A percentile compares a stretch with the other conserved stretches of the same genome.
These are phyloP conservation scores for Eremophila alpestris DNA, from an alignment of 2,797 vertebrate genomes.

Conservation along the genomic window DNA sequence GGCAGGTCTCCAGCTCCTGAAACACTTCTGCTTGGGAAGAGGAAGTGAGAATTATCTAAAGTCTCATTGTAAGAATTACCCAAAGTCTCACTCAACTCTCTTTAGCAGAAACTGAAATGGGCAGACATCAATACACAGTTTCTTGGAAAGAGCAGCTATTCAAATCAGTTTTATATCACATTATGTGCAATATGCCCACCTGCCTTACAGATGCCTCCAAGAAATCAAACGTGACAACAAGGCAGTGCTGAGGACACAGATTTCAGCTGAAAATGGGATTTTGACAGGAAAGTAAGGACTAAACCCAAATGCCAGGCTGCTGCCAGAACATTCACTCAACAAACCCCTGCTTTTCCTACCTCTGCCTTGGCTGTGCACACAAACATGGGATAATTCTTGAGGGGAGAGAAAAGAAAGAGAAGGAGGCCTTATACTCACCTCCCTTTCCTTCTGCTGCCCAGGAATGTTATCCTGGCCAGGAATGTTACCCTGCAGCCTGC, in stretches of 20 bases:
- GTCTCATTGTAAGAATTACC: neutral
- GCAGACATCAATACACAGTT: neutral
- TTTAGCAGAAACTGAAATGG: neutral
- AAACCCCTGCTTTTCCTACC: neutral
- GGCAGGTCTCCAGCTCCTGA: neutral
- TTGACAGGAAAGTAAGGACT: neutral
- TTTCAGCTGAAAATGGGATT: neutral
- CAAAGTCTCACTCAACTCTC: neutral
- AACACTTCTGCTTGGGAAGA: neutral
- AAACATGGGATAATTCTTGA: neutral
- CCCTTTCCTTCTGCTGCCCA: neutral
- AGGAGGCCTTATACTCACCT: slow-evolving; percentile 11
- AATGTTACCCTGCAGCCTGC: slow-evolving; percentile 51
- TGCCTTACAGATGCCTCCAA: neutral
- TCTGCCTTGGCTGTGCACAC: neutral
- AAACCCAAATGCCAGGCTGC: neutral
- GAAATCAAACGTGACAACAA: neutral
- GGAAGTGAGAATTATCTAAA: neutral
- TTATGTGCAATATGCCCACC: neutral
- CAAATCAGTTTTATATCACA: neutral
- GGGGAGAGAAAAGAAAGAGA: neutral
- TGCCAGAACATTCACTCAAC: neutral
- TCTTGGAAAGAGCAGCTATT: neutral
- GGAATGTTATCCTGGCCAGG: neutral
- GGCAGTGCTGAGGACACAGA: neutral